Conservation (phyloP, 2,113 vertebrate genomes). For the Vimba vimba region DNA sequence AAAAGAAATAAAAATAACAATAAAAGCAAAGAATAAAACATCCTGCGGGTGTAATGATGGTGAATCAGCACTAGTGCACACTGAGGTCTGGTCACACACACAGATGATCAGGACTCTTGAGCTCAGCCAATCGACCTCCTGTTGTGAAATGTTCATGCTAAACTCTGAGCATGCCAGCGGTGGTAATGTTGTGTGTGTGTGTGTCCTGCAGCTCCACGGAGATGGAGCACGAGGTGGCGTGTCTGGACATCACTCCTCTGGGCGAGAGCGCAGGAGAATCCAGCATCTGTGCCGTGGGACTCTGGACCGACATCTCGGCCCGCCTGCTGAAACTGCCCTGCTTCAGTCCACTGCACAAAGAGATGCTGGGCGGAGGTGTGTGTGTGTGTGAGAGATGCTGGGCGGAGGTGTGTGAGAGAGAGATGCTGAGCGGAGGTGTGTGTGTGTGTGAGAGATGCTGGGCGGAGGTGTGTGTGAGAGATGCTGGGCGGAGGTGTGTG, state of each 20-base stretch:
- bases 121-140: no score
- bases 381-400: no score
- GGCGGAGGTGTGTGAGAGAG: no score
- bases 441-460: no score
- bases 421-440: no score
- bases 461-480: no score
- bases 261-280: constrained; percentile 88
- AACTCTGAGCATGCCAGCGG: no score
- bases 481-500: no score
- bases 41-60: background rate
- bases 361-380: constrained; percentile 97
- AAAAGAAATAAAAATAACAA: no score
- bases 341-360: constrained; percentile 94
- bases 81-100: background rate
- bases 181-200: background rate
- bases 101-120: no score
- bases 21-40: no score
- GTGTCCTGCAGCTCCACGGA: constrained; percentile 83
- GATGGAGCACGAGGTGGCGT: constrained; percentile 99
- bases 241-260: constrained; percentile 95
- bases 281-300: constrained; percentile 92
- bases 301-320: constrained; percentile 98
- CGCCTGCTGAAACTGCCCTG: constrained; percentile 93
- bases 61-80: background rate
- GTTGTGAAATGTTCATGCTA: no score